Conservation (phyloP, 1,140 invertebrate species). For the Dryas iulia region DNA sequence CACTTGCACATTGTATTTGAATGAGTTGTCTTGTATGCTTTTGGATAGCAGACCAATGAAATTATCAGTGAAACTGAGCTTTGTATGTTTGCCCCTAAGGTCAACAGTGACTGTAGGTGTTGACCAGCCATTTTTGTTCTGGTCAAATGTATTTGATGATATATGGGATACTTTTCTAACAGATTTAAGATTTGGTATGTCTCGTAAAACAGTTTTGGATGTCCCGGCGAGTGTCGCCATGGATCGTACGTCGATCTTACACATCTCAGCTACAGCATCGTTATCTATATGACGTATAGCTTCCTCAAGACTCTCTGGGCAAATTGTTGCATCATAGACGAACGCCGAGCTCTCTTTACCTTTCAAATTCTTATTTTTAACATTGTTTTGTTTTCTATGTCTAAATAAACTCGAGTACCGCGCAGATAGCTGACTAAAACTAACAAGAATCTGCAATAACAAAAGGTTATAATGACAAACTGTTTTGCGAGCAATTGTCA, state of each 20-base stretch:
- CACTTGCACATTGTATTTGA: conserved; percentile 79
- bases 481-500: conserved; percentile 28
- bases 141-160: conserved; percentile 63
- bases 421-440: conserved; percentile 73
- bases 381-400: conserved; percentile 63
- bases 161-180: conserved; percentile 65
- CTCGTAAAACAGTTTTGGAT: conserved; percentile 29
- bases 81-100: conserved; percentile 40
- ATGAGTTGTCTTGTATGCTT: conserved; percentile 51
- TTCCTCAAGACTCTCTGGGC: conserved; percentile 66
- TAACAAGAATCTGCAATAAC: conserved; percentile 76
- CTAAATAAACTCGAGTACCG: conserved; percentile 73
- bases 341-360: conserved; percentile 47
- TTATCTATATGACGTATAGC: conserved; percentile 69
- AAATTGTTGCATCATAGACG: conserved; percentile 56
- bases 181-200: conserved; percentile 40
- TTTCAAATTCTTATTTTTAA: conserved; percentile 63
- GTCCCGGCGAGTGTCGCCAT: conserved; percentile 39
- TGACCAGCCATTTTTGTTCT: conserved; percentile 71
- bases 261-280: conserved; percentile 66
- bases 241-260: conserved; percentile 55
- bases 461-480: conserved; percentile 72
- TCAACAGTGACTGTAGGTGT: conserved; percentile 55
- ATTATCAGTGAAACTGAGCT: conserved; percentile 60
- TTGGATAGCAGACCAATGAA: conserved; percentile 54